Percentiles rank a stretch among this genome's conserved stretches.
These are phyloP conservation scores for Rhodophaea formosa DNA, from an alignment of 2,888 invertebrate genomes.

Conservation along the genomic window DNA sequence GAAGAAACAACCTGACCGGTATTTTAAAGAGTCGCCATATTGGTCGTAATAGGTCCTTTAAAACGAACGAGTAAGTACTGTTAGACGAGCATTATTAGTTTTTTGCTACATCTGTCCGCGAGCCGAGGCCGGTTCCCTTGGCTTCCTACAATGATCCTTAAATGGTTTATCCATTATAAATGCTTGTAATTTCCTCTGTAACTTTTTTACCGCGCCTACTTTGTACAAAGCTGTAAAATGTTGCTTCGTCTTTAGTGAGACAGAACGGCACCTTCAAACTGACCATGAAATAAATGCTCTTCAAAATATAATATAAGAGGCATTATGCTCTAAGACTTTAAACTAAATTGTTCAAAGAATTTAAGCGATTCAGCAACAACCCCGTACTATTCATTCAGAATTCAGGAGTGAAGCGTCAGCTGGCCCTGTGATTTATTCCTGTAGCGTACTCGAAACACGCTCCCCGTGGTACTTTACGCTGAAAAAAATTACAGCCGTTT, in stretches of 20 bases:
- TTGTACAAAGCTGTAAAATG: conserved; percentile 29
- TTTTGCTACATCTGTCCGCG: conserved; percentile 48
- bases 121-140: conserved; percentile 36
- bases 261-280: too few relatives aligned
- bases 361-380: conserved; percentile 40
- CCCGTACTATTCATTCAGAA: conserved; percentile 57
- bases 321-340: too few relatives aligned
- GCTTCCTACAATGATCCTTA: conserved; percentile 70
- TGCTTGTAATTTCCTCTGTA: conserved; percentile 55
- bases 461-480: conserved; percentile 32
- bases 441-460: conserved; percentile 50
- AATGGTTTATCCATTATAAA: conserved; percentile 54
- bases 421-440: conserved; percentile 65
- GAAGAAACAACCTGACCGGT: conserved; percentile 39
- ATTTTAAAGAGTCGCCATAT: conserved; percentile 44
- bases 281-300: too few relatives aligned
- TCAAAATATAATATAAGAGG: too few relatives aligned
- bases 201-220: conserved; percentile 52
- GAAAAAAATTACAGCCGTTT: conserved; percentile 41
- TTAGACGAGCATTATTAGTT: conserved; percentile 52
- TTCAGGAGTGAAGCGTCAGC: conserved; percentile 65
- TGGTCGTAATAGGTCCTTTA: conserved; percentile 37
- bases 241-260: too few relatives aligned
- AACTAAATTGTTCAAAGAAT: too few relatives aligned
- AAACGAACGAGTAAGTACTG: conserved; percentile 46